Percentiles rank a stretch among this genome's conserved stretches.
Evolutionary conservation across 2,888 invertebrate species (phyloP).

Genomic region (Thymelicus lineola): DNA sequence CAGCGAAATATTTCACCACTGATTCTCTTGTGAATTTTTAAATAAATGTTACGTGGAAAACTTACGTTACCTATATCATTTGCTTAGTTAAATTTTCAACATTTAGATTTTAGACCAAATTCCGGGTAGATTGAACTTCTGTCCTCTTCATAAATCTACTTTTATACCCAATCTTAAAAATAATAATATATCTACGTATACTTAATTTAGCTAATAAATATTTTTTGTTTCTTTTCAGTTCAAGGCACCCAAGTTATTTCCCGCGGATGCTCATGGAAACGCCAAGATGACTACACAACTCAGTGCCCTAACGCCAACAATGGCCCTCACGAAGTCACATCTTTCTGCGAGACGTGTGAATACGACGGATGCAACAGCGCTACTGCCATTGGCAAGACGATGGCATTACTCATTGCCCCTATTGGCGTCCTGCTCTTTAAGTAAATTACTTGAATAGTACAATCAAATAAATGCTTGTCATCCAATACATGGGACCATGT

Average conservation of each 20-base stretch:
- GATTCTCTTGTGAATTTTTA: too few species aligned
- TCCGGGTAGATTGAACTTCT: too few species aligned
- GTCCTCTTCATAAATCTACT: too few species aligned
- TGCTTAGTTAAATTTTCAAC: too few species aligned
- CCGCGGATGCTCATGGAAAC: constrained; percentile 86
- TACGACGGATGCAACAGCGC: constrained; percentile 88
- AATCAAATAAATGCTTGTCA: constrained; percentile 22
- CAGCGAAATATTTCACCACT: too few species aligned
- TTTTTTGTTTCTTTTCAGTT: constrained; percentile 71
- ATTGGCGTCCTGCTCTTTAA: constrained; percentile 72
- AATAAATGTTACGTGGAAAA: too few species aligned
- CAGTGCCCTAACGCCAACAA: constrained; percentile 79
- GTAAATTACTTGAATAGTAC: constrained; percentile 51
- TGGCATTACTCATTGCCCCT: constrained; percentile 73
- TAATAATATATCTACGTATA: too few species aligned
- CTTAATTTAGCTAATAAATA: not conserved
- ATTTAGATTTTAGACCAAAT: too few species aligned
- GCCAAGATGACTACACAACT: constrained; percentile 78
- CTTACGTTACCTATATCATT: too few species aligned
- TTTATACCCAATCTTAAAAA: too few species aligned
- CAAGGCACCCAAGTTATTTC: constrained; percentile 79
- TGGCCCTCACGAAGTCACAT: constrained; percentile 79
- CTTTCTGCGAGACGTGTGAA: constrained; percentile 88
- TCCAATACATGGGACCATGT: constrained; percentile 42
- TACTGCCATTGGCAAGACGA: constrained; percentile 70